Evolutionary conservation across 1,140 invertebrate species (phyloP), one percentile per base, ranked within the genome.

Genomic region (Pemphigus obesinymphae): DNA sequence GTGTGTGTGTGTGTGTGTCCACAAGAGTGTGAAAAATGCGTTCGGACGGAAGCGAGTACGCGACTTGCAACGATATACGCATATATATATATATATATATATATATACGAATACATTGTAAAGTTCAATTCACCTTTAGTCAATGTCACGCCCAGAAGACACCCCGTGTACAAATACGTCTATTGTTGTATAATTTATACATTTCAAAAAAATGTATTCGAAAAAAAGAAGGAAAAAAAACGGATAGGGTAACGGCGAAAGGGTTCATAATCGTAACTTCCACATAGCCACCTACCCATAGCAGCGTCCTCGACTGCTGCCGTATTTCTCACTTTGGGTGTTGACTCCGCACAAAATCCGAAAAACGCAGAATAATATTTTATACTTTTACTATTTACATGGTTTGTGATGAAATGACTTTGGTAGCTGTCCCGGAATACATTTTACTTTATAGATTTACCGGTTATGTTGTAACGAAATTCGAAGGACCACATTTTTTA

Each of bases 71-170:
- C 23, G 29, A 70, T 70, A n/a, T n/a, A n/a, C n/a, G n/a, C n/a
- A n/a, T n/a, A n/a, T n/a, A n/a, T n/a, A n/a, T n/a, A n/a, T n/a
- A n/a, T n/a, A n/a, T n/a, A n/a, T n/a, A n/a, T n/a, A n/a, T n/a
- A n/a, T n/a, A n/a, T n/a, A n/a, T n/a, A 45, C 3, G 23, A 45
- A 45, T 45, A 13, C n/a, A n/a, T n/a, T n/a, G n/a, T 43, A 45
- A 70, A 43, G 68, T 70, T 43, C 15, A 70, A 70, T 70, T 70
- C 37, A 26, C 40, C 23, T 70, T 70, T 70, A 45, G 23, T 70
- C 68, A 43, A 70, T 26, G 37, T 70, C 40, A 45, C 40, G 37
- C 15, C 11, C 10, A 1, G 37, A 70, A 43, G 43, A 70, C 5
- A n/a, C 11, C 34, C 7, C 11, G 40, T 70, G 23, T 13, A 70